A percentile compares a stretch with the other conserved stretches of the same genome.
Conservation (phyloP, 2,113 vertebrate genomes). For the Eurypyga helias region DNA sequence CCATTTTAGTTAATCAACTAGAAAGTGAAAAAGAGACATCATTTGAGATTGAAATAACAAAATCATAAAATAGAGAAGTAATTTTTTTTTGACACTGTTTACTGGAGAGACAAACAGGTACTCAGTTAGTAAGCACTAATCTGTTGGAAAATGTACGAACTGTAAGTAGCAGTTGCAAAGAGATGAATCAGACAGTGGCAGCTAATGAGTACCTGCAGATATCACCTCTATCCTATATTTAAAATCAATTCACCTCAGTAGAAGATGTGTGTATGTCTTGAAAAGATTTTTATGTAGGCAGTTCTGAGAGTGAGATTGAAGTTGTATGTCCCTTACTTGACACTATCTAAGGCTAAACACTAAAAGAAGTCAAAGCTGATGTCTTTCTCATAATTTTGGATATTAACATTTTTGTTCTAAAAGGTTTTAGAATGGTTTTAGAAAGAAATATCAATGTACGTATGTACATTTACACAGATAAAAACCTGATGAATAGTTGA, state of each 20-base stretch:
- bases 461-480: neutral
- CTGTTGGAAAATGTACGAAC: neutral
- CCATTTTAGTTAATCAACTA: neutral
- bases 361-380: neutral
- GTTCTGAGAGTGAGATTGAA: neutral
- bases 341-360: neutral
- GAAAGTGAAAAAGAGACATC: neutral
- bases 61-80: neutral
- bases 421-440: neutral
- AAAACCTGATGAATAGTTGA: neutral
- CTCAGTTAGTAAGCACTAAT: neutral
- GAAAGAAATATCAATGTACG: neutral
- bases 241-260: neutral
- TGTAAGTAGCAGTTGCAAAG: neutral
- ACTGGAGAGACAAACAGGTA: neutral
- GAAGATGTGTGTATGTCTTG: neutral
- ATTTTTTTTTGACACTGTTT: neutral
- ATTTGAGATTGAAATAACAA: neutral
- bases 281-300: neutral
- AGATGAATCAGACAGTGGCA: neutral
- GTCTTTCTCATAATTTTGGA: neutral
- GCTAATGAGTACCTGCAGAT: neutral
- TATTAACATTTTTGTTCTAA: neutral
- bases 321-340: neutral
- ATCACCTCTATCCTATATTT: neutral